A percentile compares a stretch with the other conserved stretches of the same genome.
These are phyloP conservation scores for Myotis davidii DNA, from an alignment of 2,113 vertebrate genomes.

Conservation along the genomic window DNA sequence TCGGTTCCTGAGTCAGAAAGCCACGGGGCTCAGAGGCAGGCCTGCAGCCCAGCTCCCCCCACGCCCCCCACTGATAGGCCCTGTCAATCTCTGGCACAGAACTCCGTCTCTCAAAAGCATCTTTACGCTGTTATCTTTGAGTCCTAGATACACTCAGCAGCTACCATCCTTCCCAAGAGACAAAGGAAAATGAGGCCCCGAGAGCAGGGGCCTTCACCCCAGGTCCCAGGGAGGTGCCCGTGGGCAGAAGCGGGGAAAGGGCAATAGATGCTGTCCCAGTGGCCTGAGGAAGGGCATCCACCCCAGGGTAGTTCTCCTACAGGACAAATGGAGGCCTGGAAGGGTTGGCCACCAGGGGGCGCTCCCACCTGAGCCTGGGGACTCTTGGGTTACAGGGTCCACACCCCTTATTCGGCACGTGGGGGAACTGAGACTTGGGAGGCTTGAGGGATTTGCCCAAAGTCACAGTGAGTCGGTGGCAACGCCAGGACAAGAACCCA, in stretches of 20 bases:
- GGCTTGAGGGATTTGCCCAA: neutral
- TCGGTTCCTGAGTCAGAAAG: slow-evolving; percentile 90
- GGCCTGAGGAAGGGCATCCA: neutral
- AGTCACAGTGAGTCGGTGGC: neutral
- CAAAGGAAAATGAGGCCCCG: neutral
- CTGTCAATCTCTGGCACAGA: neutral
- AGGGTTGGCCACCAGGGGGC: neutral
- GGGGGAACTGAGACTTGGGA: neutral
- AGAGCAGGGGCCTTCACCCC: neutral
- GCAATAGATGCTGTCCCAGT: no score
- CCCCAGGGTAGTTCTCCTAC: neutral
- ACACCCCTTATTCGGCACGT: neutral
- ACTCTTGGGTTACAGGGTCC: neutral
- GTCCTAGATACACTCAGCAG: neutral
- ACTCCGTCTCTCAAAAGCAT: neutral
- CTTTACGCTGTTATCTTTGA: neutral
- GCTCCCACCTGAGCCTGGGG: neutral
- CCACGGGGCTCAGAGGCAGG: slow-evolving; percentile 6
- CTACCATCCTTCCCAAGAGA: neutral
- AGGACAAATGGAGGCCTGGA: neutral
- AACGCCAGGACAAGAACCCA: neutral
- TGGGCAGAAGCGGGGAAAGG: neutral
- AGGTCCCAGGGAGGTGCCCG: neutral
- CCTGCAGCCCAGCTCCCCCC: neutral
- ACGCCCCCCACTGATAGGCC: accelerated